A percentile compares a stretch with the other conserved stretches of the same genome.
phyloP scores from a whole-genome alignment of 2,113 vertebrate species.

The human region DNA sequence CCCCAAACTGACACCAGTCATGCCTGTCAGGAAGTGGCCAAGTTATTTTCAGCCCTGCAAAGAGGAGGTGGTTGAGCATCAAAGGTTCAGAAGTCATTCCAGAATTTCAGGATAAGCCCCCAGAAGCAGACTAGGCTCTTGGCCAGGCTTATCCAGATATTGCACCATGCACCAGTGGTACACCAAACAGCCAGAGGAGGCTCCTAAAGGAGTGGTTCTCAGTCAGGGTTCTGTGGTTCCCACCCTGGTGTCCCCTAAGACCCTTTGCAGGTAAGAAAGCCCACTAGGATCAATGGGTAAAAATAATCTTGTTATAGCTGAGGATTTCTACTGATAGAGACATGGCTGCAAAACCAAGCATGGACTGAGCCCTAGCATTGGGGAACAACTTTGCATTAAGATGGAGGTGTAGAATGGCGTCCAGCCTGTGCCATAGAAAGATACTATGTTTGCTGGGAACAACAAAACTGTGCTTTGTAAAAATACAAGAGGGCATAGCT shows the following conservation, averaged over 20 bases:
- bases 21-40: background rate
- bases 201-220: background rate
- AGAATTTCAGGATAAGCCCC: background rate
- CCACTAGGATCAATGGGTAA: background rate
- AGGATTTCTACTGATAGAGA: background rate
- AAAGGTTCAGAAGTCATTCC: background rate
- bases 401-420: no score
- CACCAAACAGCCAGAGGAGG: background rate
- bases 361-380: background rate
- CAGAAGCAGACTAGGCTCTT: background rate
- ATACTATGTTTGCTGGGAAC: background rate
- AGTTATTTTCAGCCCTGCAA: background rate
- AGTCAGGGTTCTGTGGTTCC: background rate
- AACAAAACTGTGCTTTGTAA: background rate
- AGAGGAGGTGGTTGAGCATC: background rate
- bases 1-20: background rate
- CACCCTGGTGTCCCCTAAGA: background rate
- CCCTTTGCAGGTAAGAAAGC: background rate
- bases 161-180: background rate
- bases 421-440: background rate
- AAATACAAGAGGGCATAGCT: no score
- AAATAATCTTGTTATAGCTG: background rate
- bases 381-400: background rate
- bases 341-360: background rate
- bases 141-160: background rate